Evolutionary conservation across 1,140 invertebrate species (phyloP), one percentile per base, ranked within the genome.

Genomic region (Cydia fagiglandana): DNA sequence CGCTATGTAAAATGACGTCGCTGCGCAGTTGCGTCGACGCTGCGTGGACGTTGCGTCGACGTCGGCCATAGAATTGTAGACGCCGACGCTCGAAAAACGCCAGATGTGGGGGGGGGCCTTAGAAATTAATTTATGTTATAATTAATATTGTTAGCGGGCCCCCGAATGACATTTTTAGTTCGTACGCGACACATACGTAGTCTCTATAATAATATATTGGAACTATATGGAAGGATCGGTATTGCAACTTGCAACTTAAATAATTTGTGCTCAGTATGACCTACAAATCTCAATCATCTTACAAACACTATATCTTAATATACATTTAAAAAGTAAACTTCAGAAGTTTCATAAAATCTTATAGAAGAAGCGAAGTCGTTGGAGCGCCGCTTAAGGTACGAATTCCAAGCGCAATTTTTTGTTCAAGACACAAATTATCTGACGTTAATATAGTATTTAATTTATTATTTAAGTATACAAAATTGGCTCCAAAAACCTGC

Each of bases 311-410:
- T 17, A 70, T 70, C 34, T 70, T 38, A 38, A 38, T 70, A n/a
- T 70, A 70, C 66, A 70, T 38, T 38, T 70, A 70, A 70, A 24
- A 34, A 70, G 34, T 70, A 34, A 70, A 70, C 66, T 70, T 38
- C 66, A 38, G 20, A 70, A 70, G n/a, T 38, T 61, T 38, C n/a
- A 38, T 70, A 70, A 70, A 70, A 38, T 38, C 34, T 34, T 70
- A n/a, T 70, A 70, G 17, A 70, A 70, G 45, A 70, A 70, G 38
- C 64, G 34, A 45, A 17, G 20, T 70, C 30, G 30, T 38, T 38
- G 30, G 66, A 45, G 66, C 41, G 17, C 17, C 56, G 56, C 7
- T 24, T 61, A 61, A 61, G 56, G 9, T 61, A 24, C 53, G n/a
- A 61, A 61, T n/a, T 53, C n/a, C 15, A 12, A 61, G 7, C 56